A percentile compares a stretch with the other conserved stretches of the same genome.
These are phyloP conservation scores for Cynaeus angustus DNA, from an alignment of 2,888 invertebrate genomes.

Conservation along the genomic window DNA sequence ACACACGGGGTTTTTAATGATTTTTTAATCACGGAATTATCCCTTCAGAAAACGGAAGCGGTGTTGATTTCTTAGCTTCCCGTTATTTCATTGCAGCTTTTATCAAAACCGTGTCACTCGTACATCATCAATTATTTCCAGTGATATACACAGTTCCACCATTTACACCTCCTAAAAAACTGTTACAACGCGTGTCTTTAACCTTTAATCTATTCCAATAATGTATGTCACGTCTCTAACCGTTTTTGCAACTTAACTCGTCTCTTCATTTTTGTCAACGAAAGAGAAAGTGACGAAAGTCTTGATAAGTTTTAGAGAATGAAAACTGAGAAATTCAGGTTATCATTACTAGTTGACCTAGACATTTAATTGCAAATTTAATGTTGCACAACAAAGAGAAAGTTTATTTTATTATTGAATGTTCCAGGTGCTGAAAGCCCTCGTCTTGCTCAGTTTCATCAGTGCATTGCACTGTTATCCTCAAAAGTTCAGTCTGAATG, in stretches of 20 bases:
- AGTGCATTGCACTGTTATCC: slow-evolving; percentile 13
- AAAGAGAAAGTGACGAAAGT: slow-evolving; percentile 40
- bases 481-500: slow-evolving; percentile 36
- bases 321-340: slow-evolving; percentile 18
- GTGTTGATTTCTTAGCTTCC: too few relatives aligned
- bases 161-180: slow-evolving; percentile 16
- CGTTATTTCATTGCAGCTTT: too few relatives aligned
- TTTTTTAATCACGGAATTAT: too few relatives aligned
- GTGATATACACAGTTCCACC: slow-evolving; percentile 22
- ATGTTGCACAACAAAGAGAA: slow-evolving; percentile 22
- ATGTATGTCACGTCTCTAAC: slow-evolving; percentile 32
- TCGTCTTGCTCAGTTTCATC: slow-evolving; percentile 15
- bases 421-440: slow-evolving; percentile 22
- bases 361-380: slow-evolving; percentile 31
- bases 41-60: too few relatives aligned
- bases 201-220: slow-evolving; percentile 33
- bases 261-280: not conserved
- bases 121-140: slow-evolving; percentile 36
- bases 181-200: slow-evolving; percentile 24
- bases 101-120: slow-evolving; percentile 26
- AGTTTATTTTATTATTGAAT: slow-evolving; percentile 5
- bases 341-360: slow-evolving; percentile 40
- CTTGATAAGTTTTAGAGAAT: not conserved
- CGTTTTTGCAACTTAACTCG: not conserved
- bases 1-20: not conserved